Evolutionary conservation across 1,140 invertebrate species (phyloP).

Genomic region (Ceratina australensis): DNA sequence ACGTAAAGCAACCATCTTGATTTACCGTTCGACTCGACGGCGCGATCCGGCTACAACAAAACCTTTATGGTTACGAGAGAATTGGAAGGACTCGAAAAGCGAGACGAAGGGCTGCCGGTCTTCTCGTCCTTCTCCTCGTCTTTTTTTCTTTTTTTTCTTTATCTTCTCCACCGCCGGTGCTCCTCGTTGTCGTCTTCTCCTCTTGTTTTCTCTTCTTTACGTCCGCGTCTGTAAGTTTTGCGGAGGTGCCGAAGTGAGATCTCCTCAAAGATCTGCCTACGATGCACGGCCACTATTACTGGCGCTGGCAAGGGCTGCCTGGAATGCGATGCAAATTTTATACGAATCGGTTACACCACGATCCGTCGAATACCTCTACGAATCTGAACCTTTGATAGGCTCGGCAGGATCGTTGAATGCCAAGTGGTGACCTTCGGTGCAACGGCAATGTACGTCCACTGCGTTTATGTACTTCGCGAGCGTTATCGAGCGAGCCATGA

Average conservation of each 20-base stretch:
- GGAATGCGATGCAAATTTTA: conserved; percentile 63
- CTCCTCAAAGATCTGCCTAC: conserved; percentile 42
- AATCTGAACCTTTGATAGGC: conserved; percentile 38
- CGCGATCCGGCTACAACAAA: conserved; percentile 42
- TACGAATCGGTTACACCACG: conserved; percentile 52
- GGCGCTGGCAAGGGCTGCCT: conserved; percentile 20
- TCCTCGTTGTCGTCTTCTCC: not conserved
- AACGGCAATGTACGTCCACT: conserved; percentile 5
- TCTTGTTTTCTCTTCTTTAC: conserved; percentile 9
- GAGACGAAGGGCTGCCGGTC: conserved; percentile 19
- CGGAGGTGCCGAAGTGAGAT: conserved; percentile 51
- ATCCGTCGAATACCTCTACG: conserved; percentile 26
- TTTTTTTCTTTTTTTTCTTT: not conserved
- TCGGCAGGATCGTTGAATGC: conserved; percentile 29
- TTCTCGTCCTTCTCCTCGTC: not conserved
- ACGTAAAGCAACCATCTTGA: conserved; percentile 70
- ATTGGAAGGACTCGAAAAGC: conserved; percentile 44
- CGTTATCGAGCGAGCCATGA: not conserved
- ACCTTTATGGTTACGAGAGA: conserved; percentile 49
- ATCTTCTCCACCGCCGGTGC: not conserved
- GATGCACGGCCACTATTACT: conserved; percentile 42
- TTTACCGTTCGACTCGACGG: conserved; percentile 53
- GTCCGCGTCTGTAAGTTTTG: conserved; percentile 36
- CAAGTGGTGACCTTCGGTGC: conserved; percentile 44
- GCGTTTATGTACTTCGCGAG: conserved; percentile 1